A percentile compares a stretch with the other conserved stretches of the same genome.
phyloP scores from a whole-genome alignment of 1,140 invertebrate species.

The Episyrphus balteatus region DNA sequence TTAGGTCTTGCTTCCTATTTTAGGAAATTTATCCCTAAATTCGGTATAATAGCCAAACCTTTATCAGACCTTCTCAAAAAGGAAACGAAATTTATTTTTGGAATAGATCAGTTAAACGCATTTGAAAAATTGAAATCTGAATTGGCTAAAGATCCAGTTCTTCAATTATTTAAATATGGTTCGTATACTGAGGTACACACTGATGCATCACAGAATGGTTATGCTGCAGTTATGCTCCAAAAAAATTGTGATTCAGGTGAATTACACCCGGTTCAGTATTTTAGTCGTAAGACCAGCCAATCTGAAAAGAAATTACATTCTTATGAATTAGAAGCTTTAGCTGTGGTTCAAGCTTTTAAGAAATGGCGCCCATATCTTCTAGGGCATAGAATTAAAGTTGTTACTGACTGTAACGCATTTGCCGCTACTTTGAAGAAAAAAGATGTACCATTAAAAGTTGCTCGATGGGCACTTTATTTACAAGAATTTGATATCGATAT shows the following conservation, averaged over 20 bases:
- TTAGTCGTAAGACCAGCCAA: no score
- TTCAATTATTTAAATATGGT: background rate
- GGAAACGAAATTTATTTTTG: background rate
- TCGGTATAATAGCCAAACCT: constrained; percentile 8
- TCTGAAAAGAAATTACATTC: constrained; percentile 9
- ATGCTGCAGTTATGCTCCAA: constrained; percentile 28
- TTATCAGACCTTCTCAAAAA: constrained; percentile 9
- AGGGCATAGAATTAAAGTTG: background rate
- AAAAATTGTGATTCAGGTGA: constrained; percentile 6
- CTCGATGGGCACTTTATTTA: constrained; percentile 12
- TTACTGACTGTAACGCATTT: constrained; percentile 23
- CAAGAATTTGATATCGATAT: background rate
- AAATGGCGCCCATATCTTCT: constrained; percentile 9
- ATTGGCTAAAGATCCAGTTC: background rate
- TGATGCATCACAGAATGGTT: constrained; percentile 23
- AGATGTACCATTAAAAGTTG: constrained; percentile 13
- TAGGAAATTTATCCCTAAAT: constrained; percentile 13
- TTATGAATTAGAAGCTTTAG: constrained; percentile 13
- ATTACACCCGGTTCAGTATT: constrained; percentile 3
- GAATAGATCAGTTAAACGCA: background rate
- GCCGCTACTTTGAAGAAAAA: constrained; percentile 17
- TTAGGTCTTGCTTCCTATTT: constrained; percentile 14
- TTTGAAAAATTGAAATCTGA: constrained; percentile 7
- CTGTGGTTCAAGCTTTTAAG: constrained; percentile 13
- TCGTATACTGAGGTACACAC: constrained; percentile 16